Percentiles rank a stretch among this genome's conserved stretches.
phyloP scores from a whole-genome alignment of 1,140 invertebrate species.

The Tetramorium parvispinum region DNA sequence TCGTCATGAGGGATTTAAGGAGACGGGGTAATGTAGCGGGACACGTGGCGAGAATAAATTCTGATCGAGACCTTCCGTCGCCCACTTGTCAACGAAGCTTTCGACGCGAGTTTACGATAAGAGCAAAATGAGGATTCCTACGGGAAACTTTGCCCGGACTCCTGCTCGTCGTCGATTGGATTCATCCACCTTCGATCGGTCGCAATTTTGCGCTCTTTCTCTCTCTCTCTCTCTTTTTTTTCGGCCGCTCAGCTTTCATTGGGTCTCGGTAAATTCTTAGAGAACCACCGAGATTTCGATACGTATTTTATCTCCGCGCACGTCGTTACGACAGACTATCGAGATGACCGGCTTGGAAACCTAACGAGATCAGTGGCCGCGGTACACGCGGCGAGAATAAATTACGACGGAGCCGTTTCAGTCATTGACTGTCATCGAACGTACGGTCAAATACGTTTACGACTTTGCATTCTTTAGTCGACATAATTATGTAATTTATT shows the following conservation, averaged over 20 bases:
- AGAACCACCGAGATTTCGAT: constrained; percentile 51
- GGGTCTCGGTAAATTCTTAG: constrained; percentile 48
- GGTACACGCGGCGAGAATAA: constrained; percentile 68
- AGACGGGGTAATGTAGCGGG: constrained; percentile 51
- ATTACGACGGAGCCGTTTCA: constrained; percentile 65
- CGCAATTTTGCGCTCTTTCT: constrained; percentile 43
- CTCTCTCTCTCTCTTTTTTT: constrained; percentile 4
- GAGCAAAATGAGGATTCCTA: constrained; percentile 57
- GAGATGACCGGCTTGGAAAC: constrained; percentile 62
- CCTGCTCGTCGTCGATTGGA: constrained; percentile 46
- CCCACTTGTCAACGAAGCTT: constrained; percentile 60
- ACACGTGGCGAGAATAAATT: constrained; percentile 72
- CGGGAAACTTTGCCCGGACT: constrained; percentile 48
- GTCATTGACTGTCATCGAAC: constrained; percentile 65
- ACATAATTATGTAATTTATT: background rate
- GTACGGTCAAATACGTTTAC: constrained; percentile 57
- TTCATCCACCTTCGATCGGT: constrained; percentile 49
- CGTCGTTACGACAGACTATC: constrained; percentile 61
- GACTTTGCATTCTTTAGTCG: background rate
- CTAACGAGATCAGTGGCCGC: constrained; percentile 67
- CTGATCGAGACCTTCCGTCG: constrained; percentile 53
- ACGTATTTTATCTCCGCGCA: constrained; percentile 58
- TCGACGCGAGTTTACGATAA: constrained; percentile 59
- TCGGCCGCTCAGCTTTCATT: constrained; percentile 39
- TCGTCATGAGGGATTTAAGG: constrained; percentile 51